Evolutionary conservation across 2,797 vertebrate genomes (phyloP).

Genomic region (Masticophis lateralis): DNA sequence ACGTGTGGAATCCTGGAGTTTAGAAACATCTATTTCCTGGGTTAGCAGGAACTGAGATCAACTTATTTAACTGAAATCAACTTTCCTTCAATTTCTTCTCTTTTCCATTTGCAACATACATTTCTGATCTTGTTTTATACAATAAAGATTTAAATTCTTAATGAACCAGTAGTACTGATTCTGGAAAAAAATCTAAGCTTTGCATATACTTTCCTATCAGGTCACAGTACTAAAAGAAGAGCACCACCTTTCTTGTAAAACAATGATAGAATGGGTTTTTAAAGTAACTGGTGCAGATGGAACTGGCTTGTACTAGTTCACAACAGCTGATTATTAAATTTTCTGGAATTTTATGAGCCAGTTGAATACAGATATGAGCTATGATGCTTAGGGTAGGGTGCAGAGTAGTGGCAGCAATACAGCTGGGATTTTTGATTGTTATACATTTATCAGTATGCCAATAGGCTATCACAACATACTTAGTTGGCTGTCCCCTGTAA

Average conservation of each 20-base stretch:
- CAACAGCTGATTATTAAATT: background rate
- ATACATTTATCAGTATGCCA: background rate
- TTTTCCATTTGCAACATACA: background rate
- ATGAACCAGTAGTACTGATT: background rate
- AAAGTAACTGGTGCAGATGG: background rate
- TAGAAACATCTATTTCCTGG: background rate
- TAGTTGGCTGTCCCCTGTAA: background rate
- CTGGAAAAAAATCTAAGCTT: background rate
- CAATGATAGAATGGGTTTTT: background rate
- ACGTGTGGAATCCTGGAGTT: background rate
- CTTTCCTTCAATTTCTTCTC: background rate
- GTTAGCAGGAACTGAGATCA: background rate
- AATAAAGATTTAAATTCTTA: background rate
- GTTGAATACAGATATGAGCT: background rate
- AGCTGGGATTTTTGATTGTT: background rate
- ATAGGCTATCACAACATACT: background rate
- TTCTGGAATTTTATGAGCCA: background rate
- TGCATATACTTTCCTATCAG: background rate
- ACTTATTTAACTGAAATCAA: background rate
- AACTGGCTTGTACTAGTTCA: background rate
- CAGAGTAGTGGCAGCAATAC: background rate
- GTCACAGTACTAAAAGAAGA: background rate
- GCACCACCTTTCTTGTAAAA: background rate
- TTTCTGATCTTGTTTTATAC: background rate
- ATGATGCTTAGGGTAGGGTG: background rate